These are phyloP conservation scores for Sarcophaga peregrina DNA, from an alignment of 1,140 invertebrate genomes.

Conservation along the genomic window DNA sequence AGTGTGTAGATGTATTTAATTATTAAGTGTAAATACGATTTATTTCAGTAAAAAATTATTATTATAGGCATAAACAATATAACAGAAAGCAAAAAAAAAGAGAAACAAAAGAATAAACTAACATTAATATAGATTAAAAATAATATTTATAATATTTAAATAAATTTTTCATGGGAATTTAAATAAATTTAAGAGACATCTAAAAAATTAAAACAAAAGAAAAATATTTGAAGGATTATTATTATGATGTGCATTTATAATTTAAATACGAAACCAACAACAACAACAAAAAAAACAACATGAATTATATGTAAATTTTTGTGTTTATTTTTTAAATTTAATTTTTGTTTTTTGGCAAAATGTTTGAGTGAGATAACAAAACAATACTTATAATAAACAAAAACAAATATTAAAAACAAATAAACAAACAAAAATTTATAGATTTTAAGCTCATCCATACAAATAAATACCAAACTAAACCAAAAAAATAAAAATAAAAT, in stretches of 20 bases:
- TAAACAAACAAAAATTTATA: conserved; percentile 34
- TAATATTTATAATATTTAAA: neutral
- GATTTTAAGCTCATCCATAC: conserved; percentile 18
- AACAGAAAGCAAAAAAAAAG: no score
- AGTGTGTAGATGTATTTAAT: neutral
- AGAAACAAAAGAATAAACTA: neutral
- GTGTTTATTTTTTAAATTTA: conserved; percentile 7
- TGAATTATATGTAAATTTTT: neutral
- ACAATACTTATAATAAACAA: conserved; percentile 65
- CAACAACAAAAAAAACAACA: neutral
- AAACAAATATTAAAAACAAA: conserved; percentile 56
- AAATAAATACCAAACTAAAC: conserved; percentile 18
- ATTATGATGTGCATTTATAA: conserved; percentile 27
- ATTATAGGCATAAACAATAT: no score
- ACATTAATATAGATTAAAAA: neutral
- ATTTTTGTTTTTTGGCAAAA: conserved; percentile 44
- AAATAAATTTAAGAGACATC: neutral
- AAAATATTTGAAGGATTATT: neutral
- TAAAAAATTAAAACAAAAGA: neutral
- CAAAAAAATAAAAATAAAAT: conserved; percentile 26
- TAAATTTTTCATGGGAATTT: neutral
- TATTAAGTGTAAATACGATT: conserved; percentile 9
- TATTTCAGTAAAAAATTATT: neutral
- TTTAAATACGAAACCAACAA: neutral
- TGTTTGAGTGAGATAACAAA: conserved; percentile 67